Evolutionary conservation across 1,140 invertebrate genomes (phyloP), one percentile per base, ranked within the genome.

Genomic region (Sesamia nonagrioides): DNA sequence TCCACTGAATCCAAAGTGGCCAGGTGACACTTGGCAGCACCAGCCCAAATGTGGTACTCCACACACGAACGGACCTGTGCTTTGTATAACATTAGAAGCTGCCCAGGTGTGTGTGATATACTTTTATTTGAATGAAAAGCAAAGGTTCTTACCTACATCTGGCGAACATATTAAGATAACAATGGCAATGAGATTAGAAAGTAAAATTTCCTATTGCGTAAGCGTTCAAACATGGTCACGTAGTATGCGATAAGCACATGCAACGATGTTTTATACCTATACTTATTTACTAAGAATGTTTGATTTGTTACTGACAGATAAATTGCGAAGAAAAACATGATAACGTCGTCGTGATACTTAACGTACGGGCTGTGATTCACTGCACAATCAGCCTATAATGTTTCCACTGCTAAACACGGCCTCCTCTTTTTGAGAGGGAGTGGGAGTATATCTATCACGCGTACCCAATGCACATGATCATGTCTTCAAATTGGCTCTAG

Each of bases 131-230:
- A 72, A 80, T 79, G 83, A 80, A 74, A 69, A 58, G 33, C 66
- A 68, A 80, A 78, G 66, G 52, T 78, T 72, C 78, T 80, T 83
- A 82, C 78, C n/a, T n/a, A n/a, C n/a, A 77, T 79, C 45, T 45
- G 58, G 74, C 40, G 42, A 79, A 81, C 79, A 77, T 83, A 84
- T 87, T 86, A 83, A 83, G 87, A 85, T 88, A 86, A 87, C 87
- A 83, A 83, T 82, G 82, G 82, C 82, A 84, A 84, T 87, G 83
- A 86, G 87, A 87, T 87, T 87, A 87, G 84, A 87, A 89, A 89
- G 82, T 84, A 83, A 84, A 86, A 83, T 87, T 77, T 87, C 80
- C 81, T 82, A 87, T 87, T 87, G 78, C 81, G 84, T 75, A 88
- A 88, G 76, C 18, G 52, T 66, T 52, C 66, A 54, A 80, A 80